phyloP scores from a whole-genome alignment of 2,888 invertebrate species.

The Dusona sp. region DNA sequence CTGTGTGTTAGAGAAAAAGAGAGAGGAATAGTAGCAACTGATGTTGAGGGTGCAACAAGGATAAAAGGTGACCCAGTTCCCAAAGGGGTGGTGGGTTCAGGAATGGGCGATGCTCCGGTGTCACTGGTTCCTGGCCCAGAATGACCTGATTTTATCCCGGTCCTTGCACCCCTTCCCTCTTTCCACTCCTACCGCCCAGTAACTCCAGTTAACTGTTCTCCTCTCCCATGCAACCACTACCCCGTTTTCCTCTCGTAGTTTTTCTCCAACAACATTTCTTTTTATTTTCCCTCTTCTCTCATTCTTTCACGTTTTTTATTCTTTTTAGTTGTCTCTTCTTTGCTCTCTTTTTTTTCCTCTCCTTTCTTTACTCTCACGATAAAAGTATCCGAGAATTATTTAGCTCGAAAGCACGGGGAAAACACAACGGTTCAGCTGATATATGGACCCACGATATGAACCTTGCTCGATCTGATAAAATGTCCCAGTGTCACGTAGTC shows the following conservation, averaged over 20 bases:
- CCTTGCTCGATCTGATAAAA: slow-evolving; percentile 21
- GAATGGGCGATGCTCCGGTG: slow-evolving; percentile 75
- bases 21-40: slow-evolving; percentile 11
- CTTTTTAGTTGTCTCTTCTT: neutral
- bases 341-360: slow-evolving; percentile 10
- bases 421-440: slow-evolving; percentile 3
- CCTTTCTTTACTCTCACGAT: slow-evolving; percentile 19
- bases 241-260: slow-evolving; percentile 14
- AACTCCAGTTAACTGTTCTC: slow-evolving; percentile 41
- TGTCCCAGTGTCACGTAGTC: slow-evolving; percentile 17
- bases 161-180: slow-evolving; percentile 67
- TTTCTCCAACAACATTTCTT: slow-evolving; percentile 10
- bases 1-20: slow-evolving; percentile 27
- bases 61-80: slow-evolving; percentile 79
- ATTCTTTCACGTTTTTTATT: slow-evolving; percentile 9
- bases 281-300: slow-evolving; percentile 5
- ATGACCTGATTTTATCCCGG: slow-evolving; percentile 80
- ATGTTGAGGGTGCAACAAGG: slow-evolving; percentile 73
- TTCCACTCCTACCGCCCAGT: slow-evolving; percentile 12
- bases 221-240: slow-evolving; percentile 19
- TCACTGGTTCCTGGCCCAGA: slow-evolving; percentile 78
- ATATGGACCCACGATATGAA: slow-evolving; percentile 14
- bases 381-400: slow-evolving; percentile 51
- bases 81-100: slow-evolving; percentile 70
- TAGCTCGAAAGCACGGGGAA: slow-evolving; percentile 29